Evolutionary conservation across 2,888 invertebrate species (phyloP).

Genomic region (Cotesia congregata): DNA sequence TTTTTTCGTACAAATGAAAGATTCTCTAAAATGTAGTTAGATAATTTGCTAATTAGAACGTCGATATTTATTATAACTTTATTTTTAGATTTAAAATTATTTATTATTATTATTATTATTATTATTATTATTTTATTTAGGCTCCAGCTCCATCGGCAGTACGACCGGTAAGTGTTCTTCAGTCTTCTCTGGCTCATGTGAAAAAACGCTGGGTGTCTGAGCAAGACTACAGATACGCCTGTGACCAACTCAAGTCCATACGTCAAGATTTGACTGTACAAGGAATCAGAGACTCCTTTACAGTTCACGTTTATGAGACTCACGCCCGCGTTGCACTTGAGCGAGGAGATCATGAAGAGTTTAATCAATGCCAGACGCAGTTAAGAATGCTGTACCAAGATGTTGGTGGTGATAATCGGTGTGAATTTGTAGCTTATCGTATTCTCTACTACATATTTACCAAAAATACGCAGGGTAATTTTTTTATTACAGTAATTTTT

Average conservation of each 20-base stretch:
- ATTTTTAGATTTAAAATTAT: constrained; percentile 14
- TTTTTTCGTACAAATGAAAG: no score
- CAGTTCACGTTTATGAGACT: constrained; percentile 98
- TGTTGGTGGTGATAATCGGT: constrained; percentile 80
- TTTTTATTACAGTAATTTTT: no score
- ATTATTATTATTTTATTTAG: constrained; percentile 68
- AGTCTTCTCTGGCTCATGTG: constrained; percentile 88
- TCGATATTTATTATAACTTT: background rate
- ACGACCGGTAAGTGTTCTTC: constrained; percentile 89
- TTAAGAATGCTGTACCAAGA: constrained; percentile 94
- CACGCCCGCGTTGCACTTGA: constrained; percentile 98
- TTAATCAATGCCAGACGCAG: constrained; percentile 99
- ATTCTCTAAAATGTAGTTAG: no score
- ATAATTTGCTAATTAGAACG: no score
- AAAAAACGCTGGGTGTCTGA: constrained; percentile 91
- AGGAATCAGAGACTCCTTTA: constrained; percentile 93
- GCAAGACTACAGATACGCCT: constrained; percentile 96
- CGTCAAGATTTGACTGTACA: constrained; percentile 99
- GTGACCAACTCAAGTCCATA: constrained; percentile 98
- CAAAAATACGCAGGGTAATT: constrained; percentile 92
- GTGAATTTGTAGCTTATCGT: constrained; percentile 96
- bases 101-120: constrained; percentile 38
- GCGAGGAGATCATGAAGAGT: constrained; percentile 98
- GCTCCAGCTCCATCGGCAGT: constrained; percentile 94
- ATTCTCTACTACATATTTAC: constrained; percentile 98